Percentiles rank a stretch among this genome's conserved stretches.
Evolutionary conservation across 2,113 vertebrate genomes (phyloP).

Genomic region (Meleagris gallopavo): DNA sequence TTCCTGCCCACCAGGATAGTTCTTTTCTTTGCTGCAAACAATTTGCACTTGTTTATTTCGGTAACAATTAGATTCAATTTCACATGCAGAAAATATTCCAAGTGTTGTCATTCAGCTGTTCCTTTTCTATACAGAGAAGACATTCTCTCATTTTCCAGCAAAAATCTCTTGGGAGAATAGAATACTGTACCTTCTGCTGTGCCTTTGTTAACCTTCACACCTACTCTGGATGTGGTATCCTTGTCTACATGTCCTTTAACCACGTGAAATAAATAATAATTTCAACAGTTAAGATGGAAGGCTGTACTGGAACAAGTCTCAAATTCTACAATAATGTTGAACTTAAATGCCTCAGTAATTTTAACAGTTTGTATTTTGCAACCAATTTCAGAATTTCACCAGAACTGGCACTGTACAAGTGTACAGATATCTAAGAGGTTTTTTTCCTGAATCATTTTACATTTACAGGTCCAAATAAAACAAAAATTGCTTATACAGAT

Average conservation of each 20-base stretch:
- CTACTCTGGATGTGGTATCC: neutral
- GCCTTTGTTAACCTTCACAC: neutral
- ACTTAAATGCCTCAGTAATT: neutral
- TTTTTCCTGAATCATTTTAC: neutral
- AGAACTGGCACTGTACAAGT: neutral
- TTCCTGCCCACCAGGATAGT: constrained; percentile 24
- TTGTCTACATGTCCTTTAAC: neutral
- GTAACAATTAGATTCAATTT: neutral
- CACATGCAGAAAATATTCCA: neutral
- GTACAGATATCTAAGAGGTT: neutral
- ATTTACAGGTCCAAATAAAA: neutral
- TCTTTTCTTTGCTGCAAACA: constrained; percentile 38
- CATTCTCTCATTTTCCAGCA: neutral
- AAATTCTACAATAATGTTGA: neutral
- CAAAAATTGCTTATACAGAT: neutral
- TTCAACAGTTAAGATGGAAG: neutral
- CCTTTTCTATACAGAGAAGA: neutral
- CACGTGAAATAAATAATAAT: neutral
- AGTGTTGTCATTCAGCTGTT: neutral
- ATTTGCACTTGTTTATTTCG: constrained; percentile 6
- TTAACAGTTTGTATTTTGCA: neutral
- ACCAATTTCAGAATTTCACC: neutral
- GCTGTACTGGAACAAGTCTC: neutral
- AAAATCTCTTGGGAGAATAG: neutral
- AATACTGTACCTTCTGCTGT: neutral